Conservation (phyloP, 2,888 invertebrate genomes). For the Ptycholaimellus sp. region DNA sequence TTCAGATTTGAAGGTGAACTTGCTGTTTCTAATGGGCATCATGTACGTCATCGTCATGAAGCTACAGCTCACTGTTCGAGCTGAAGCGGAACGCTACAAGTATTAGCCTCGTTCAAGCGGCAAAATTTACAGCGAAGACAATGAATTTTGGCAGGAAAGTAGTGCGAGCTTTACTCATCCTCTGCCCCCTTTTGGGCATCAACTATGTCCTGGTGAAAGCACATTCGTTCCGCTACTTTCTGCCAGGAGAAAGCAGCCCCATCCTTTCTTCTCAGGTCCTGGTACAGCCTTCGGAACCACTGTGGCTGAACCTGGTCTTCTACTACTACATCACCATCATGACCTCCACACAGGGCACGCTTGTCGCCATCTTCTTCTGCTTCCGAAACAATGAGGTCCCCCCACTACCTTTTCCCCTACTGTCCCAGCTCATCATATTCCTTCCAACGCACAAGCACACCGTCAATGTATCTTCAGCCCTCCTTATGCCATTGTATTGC, state of each 20-base stretch:
- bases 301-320: constrained; percentile 8
- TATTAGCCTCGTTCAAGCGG: too few species aligned
- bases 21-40: constrained; percentile 8
- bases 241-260: too few species aligned
- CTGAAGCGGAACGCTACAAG: constrained; percentile 1
- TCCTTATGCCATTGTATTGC: too few species aligned
- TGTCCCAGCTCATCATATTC: too few species aligned
- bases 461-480: too few species aligned
- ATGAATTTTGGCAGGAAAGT: constrained; percentile 7
- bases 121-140: too few species aligned
- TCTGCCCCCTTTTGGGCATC: constrained; percentile 10
- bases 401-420: too few species aligned
- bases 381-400: constrained; percentile 9
- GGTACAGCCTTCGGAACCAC: constrained; percentile 7
- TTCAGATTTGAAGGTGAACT: constrained; percentile 7
- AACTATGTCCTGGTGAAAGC: constrained; percentile 8
- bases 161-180: constrained; percentile 9
- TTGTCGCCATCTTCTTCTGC: constrained; percentile 9
- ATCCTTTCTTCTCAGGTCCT: too few species aligned
- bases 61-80: constrained; percentile 2
- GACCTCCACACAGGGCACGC: constrained; percentile 8
- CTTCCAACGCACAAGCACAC: too few species aligned
- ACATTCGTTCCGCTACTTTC: too few species aligned
- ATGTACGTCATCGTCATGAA: constrained; percentile 10
- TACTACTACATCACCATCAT: constrained; percentile 8